Conservation (phyloP, 2,888 invertebrate genomes). For the Lypha dubia region DNA sequence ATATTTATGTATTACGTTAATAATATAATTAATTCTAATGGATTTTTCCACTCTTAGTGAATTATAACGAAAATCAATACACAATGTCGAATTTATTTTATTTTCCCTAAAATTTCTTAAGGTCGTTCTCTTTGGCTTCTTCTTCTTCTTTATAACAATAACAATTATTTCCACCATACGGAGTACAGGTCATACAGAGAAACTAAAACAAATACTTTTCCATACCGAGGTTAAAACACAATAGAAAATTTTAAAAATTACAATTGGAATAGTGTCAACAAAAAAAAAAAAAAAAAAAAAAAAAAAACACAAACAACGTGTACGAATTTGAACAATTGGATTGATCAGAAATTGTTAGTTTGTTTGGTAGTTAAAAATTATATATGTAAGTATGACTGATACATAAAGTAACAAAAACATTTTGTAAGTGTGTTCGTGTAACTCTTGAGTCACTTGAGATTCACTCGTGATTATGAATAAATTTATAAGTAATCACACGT, state of each 20-base stretch:
- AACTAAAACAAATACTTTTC: slow-evolving; percentile 10
- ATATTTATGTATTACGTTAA: too few relatives aligned
- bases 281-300: not conserved
- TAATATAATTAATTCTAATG: not conserved
- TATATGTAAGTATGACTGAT: not conserved
- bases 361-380: not conserved
- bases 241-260: not conserved
- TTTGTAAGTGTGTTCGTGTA: not conserved
- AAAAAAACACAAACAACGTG: not conserved
- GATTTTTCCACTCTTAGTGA: not conserved
- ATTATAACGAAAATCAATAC: slow-evolving; percentile 12
- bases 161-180: slow-evolving; percentile 18
- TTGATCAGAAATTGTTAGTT: not conserved
- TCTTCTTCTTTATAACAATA: slow-evolving; percentile 47
- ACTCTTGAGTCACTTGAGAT: too few relatives aligned
- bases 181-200: slow-evolving; percentile 44
- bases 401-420: not conserved
- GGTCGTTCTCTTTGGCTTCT: not conserved
- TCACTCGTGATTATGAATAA: too few relatives aligned
- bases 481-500: too few relatives aligned
- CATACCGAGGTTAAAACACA: not conserved
- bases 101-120: not conserved
- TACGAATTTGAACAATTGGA: not conserved
- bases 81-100: not conserved
- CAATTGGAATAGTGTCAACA: not conserved